Conservation (phyloP, 2,888 invertebrate genomes). For the Nemurella pictetii region DNA sequence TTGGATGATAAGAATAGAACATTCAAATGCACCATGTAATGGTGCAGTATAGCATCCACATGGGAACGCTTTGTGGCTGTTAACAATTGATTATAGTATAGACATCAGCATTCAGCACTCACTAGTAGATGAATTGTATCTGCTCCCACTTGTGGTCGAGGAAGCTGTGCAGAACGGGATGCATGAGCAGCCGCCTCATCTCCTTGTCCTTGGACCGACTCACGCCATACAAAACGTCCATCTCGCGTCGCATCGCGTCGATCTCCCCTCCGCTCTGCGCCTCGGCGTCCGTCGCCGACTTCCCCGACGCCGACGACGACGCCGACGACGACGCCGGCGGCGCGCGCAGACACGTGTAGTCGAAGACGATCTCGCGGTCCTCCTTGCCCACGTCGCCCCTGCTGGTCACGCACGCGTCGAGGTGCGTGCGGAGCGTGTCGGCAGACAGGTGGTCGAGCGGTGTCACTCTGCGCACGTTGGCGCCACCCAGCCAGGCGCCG, state of each 20-base stretch:
- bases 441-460: conserved; percentile 73
- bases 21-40: no score
- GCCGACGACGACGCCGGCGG: conserved; percentile 31
- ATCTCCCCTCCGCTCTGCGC: not conserved
- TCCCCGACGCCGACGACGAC: conserved; percentile 29
- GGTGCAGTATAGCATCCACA: no score
- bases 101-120: not conserved
- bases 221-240: conserved; percentile 73
- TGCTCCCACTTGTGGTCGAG: conserved; percentile 77
- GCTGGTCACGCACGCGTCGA: conserved; percentile 72
- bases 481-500: conserved; percentile 74
- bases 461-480: conserved; percentile 63
- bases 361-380: conserved; percentile 71
- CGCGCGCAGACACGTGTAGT: conserved; percentile 65
- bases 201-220: conserved; percentile 62
- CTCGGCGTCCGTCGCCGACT: conserved; percentile 30
- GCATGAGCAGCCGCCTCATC: conserved; percentile 69
- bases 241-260: conserved; percentile 56
- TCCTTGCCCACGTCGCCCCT: conserved; percentile 67
- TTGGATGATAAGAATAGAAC: no score
- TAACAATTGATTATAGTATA: not conserved
- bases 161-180: conserved; percentile 79
- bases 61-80: not conserved
- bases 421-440: conserved; percentile 68
- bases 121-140: not conserved